Evolutionary conservation across 2,888 invertebrate species (phyloP), one percentile per base, ranked within the genome.

Genomic region (Sinohyriopsis cumingii): DNA sequence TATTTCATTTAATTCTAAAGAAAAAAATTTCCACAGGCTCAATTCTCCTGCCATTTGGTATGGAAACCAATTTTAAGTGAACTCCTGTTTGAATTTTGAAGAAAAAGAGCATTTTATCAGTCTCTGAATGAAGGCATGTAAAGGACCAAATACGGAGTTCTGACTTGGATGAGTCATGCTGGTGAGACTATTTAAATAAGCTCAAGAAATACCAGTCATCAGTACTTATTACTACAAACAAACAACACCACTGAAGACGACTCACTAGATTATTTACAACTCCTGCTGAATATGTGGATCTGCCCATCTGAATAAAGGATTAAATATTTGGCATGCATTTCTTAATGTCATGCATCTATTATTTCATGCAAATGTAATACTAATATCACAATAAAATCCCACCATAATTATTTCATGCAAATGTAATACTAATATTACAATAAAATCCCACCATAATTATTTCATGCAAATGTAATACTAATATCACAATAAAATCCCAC

Each of bases 241-340:
- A 45, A 12, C 45, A 45, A 15, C 15, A 15, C 12, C 3, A 15
- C 15, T 5, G 15, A 45, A 45, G 45, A 45, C 7, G 61, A 73
- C 76, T 73, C 73, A 73, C 76, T 63, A 72, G 28, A 53, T 67
- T 56, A 67, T 67, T 69, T 54, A 76, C 33, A 19, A 76, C 56
- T 68, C 76, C 76, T 7, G 76, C 76, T 12, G 76, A 76, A 54
- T 73, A 71, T 61, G 71, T 68, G 55, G 67, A 66, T 33, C 76
- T 61, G 54, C 73, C 76, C 76, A 76, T 73, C 76, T 76, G 68
- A 69, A 59, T 54, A 66, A 66, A 33, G n/a, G 33, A 25, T 25
- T 28, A n/a, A 57, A 57, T 15, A 57, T n/a, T 12, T 57, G 22
- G n/a, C 22, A 57, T 57, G 57, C 57, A 22, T 57, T 57, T 57